Evolutionary conservation across 2,113 vertebrate genomes (phyloP), one percentile per base, ranked within the genome.

Genomic region (Lepisosteus osseus): DNA sequence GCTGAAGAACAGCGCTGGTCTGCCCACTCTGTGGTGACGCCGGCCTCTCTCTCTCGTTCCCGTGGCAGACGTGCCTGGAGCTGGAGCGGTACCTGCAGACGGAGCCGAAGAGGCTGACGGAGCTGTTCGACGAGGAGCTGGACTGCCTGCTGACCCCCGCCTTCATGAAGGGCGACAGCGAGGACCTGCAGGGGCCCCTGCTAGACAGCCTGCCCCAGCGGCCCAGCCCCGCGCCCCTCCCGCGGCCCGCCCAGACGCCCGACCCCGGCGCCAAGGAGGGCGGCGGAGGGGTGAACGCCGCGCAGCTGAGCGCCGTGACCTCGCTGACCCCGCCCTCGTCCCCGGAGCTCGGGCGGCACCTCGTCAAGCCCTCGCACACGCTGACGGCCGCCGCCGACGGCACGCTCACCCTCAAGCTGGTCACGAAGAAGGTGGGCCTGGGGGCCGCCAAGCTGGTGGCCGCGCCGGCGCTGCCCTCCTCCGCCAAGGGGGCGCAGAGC

Each of bases 21-120:
- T 9, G 47, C 47, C 5, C 47, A 42, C 11, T 65, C 2, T 3
- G 64, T 45, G 11, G 41, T 45, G 64, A 44, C 61, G 2, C 4
- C 29, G 61, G 3, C 3, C 61, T 9, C n/a, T 92, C 69, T 93
- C 62, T 92, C 92, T 65, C 86, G 86, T 82, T 91, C 92, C 89
- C 92, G 29, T 29, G 29, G 92, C 85, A 99, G 97, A 99, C 97
- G 70, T 98, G 97, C 83, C 89, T 99, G 76, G 97, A 99, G 75
- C 78, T 99, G 89, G 97, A 99, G 84, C 94, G 97, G 55, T 99
- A 99, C 83, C 94, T 99, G 75, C 97, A 99, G 90, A 99, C 97
- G 0, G 97, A 99, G 69, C 97, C 97, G 0, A 92, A 95, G 77
- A 92, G 94, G 75, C 94, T 97, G 74, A 95, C 97, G 0, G 96